phyloP scores from a whole-genome alignment of 2,888 invertebrate species.

The Tenthredo mesomela region DNA sequence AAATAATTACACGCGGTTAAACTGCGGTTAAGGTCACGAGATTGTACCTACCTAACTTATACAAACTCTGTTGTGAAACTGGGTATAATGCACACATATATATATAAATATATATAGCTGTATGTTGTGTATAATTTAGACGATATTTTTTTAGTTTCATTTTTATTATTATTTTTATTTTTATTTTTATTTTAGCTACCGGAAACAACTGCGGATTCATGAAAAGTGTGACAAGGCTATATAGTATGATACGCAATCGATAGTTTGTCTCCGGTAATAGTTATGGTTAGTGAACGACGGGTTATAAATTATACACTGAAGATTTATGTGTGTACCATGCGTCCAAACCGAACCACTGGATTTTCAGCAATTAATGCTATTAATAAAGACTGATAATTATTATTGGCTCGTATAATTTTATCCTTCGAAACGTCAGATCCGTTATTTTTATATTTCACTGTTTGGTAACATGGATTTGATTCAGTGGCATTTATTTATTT shows the following conservation, averaged over 20 bases:
- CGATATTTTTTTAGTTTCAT: background rate
- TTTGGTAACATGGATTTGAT: background rate
- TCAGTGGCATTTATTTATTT: background rate
- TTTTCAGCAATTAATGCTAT: background rate
- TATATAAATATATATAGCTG: too few species aligned
- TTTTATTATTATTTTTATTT: background rate
- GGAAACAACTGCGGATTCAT: constrained; percentile 10
- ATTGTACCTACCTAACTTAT: background rate
- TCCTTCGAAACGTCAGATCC: constrained; percentile 1
- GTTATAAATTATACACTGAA: background rate
- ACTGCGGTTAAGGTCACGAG: constrained; percentile 39
- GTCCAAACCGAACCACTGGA: background rate
- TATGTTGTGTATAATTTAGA: background rate
- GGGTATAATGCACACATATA: background rate
- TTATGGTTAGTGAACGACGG: background rate
- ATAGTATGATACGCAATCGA: constrained; percentile 67
- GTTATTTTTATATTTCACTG: background rate
- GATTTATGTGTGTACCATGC: background rate
- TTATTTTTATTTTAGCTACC: background rate
- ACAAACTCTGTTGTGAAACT: background rate
- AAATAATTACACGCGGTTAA: constrained; percentile 48
- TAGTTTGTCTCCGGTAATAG: constrained; percentile 53
- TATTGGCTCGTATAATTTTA: constrained; percentile 9
- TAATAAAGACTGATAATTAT: constrained; percentile 1
- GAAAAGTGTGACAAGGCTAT: constrained; percentile 62